Base-by-base conservation (phyloP, 2,888 invertebrate genomes). In the Idaea dimidiata region DNA sequence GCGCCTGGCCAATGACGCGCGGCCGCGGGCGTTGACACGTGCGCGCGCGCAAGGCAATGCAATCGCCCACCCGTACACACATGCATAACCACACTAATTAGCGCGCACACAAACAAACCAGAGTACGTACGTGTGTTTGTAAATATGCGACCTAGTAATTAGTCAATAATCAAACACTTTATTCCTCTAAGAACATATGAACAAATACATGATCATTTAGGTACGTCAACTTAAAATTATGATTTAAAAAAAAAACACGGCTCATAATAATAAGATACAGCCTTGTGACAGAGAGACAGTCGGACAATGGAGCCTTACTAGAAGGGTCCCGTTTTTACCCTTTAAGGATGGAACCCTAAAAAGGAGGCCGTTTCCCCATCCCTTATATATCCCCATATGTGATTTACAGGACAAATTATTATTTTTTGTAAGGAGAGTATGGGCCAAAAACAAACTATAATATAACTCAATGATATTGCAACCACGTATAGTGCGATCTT, bases 21-120 rank as follows among this genome's bases (percentile, higher is more conserved):
- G 86, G 82, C 86, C 83, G 87, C 88, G 90, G 89, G 76, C 89
- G 83, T 87, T 89, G 90, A 90, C 90, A 86, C 86, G 86, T 85
- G 88, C 87, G 87, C 84, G 66, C 64, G 81, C 84, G 83, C 83
- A 79, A 68, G 24, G 24, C 24, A 24, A 69, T 66, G 61, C 63
- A 66, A 60, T 66, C 64, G 67, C 61, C 65, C 72, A 68, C 73
- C 62, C 68, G 66, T 59, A 62, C 66, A 59, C 43, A 14, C 2
- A 8, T 14, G 8, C 8, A 8, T 14, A 43, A 43, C 7, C 6
- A 43, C 14, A 1, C 8, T 14, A 14, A 14, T 14, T 43, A 43
- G 14, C 43, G 3, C 43, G 2, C 43, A 43, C 43, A 43, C 43
- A 43, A 43, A 43, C 43, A 43, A 43, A 43, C 43, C 8, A 3